Evolutionary conservation across 2,797 vertebrate genomes (phyloP), one percentile per base, ranked within the genome.

Genomic region (Enteromius treurensis): DNA sequence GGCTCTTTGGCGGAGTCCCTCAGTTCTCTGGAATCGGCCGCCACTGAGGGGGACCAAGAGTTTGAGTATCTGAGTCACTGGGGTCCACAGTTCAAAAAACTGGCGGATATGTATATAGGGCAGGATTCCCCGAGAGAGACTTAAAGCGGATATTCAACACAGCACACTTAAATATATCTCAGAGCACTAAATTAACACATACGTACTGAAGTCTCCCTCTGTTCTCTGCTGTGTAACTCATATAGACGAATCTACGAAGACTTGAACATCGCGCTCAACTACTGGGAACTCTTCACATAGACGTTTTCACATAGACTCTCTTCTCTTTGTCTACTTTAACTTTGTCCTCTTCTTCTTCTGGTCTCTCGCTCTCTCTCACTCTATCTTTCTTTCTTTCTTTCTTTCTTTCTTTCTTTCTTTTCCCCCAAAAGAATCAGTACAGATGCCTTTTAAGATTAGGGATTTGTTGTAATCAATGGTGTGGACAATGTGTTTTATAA

Each of bases 81-180:
- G 98, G 98, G 98, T 5, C 97, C 98, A 2, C 96, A 95, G 2
- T 99, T 99, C 77, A 97, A 97, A 84, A 99, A 98, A 94, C 85
- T 99, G 85, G 97, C 98, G 0, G 98, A 99, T 88, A 97, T 99
- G 97, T 99, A 99, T 49, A 97, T 97, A 86, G 97, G 96, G 58
- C 97, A 95, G 86, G 97, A 97, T 64, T 95, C 96, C 8, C 96
- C 97, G 86, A 96, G 96, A 89, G 97, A 98, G 91, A 92, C 95
- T 88, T 96, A 95, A 93, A 91, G 80, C 87, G n/a, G 64, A 71
- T 74, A 51, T 85, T 75, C 82, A 88, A 85, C 79, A 65, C 81
- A 76, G 80, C 86, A 68, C 78, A 70, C 80, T 81, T 80, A 73
- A 85, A 84, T 84, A 77, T 81, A 70, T 84, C 79, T 86, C 67